A percentile compares a stretch with the other conserved stretches of the same genome.
These are phyloP conservation scores for Bettongia penicillata DNA, from an alignment of 2,113 vertebrate species.

Conservation along the genomic window DNA sequence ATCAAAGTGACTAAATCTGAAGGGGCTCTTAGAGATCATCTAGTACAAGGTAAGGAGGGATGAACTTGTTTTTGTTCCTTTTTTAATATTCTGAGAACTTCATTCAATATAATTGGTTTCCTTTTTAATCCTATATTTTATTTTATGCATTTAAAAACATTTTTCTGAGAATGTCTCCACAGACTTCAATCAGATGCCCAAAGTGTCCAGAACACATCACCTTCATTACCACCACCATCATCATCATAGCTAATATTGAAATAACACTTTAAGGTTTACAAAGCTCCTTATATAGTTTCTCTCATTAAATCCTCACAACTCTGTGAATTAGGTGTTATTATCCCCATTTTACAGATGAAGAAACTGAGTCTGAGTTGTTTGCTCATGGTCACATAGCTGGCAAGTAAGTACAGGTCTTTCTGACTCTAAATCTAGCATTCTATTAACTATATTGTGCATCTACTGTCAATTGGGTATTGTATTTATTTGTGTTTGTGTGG, in stretches of 20 bases:
- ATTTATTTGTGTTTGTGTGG: not conserved
- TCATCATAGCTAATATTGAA: not conserved
- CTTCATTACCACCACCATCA: not conserved
- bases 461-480: not conserved
- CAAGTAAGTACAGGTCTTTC: not conserved
- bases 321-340: not conserved
- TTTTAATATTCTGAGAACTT: not conserved
- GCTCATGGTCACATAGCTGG: not conserved
- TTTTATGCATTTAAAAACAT: not conserved
- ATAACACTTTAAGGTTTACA: not conserved
- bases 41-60: not conserved
- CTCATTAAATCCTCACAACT: not conserved
- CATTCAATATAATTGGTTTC: not conserved
- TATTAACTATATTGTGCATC: not conserved
- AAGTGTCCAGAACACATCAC: not conserved
- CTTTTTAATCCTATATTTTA: not conserved
- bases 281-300: not conserved
- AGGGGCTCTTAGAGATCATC: not conserved
- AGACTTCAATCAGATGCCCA: not conserved
- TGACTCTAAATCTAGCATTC: not conserved
- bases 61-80: not conserved
- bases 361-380: not conserved
- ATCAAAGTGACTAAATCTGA: not conserved
- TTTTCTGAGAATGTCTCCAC: not conserved
- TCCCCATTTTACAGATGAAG: not conserved